Evolutionary conservation across 2,113 vertebrate species (phyloP).

Genomic region (Melanotaenia duboulayi): DNA sequence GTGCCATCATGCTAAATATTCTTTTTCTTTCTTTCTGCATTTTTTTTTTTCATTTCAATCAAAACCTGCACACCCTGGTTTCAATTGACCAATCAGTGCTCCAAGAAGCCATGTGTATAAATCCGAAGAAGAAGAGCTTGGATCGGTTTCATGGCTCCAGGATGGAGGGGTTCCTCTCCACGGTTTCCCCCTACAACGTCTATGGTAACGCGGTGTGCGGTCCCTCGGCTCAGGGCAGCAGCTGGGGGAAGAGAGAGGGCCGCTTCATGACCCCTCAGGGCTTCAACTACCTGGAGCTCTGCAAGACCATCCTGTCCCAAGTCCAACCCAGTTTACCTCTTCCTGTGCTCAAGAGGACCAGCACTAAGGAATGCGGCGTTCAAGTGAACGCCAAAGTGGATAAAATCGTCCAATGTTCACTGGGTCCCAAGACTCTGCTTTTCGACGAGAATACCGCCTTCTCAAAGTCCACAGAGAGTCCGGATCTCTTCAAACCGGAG

Average conservation of each 20-base stretch:
- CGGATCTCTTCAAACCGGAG: not conserved
- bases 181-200: conserved; percentile 72
- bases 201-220: conserved; percentile 68
- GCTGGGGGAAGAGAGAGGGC: conserved; percentile 80
- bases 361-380: conserved; percentile 88
- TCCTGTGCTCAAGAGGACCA: conserved; percentile 58
- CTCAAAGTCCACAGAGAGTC: conserved; percentile 17
- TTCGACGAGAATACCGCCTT: conserved; percentile 20
- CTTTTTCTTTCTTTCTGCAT: not conserved
- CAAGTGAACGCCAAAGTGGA: conserved; percentile 90
- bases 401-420: conserved; percentile 87
- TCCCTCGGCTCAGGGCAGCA: conserved; percentile 43
- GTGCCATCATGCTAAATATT: not conserved
- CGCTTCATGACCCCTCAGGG: conserved; percentile 69
- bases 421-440: conserved; percentile 87
- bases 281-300: conserved; percentile 85
- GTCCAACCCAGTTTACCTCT: conserved; percentile 73
- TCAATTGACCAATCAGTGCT: conserved; percentile 67
- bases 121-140: conserved; percentile 2
- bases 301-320: conserved; percentile 86
- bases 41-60: not conserved
- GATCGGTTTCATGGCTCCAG: conserved; percentile 57
- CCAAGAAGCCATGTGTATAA: conserved; percentile 17
- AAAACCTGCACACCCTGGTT: conserved; percentile 31
- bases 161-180: conserved; percentile 86